Base-by-base conservation (phyloP, 2,888 invertebrate species). In the Philonicus albiceps region DNA sequence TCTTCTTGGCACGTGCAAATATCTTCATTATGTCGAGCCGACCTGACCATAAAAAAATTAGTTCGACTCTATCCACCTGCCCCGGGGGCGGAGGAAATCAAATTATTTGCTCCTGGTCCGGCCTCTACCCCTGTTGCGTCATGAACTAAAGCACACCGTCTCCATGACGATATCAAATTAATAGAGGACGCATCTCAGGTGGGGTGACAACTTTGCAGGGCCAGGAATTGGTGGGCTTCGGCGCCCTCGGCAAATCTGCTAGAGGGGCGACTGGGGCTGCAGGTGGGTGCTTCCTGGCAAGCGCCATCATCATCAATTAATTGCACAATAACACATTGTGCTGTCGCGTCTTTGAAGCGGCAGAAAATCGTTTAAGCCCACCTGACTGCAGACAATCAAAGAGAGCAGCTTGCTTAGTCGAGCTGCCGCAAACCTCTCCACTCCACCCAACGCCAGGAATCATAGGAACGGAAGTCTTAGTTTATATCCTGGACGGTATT, bases 151-250 rank as follows among this genome's bases (percentile, higher is more conserved):
- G 53, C 11, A 37, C 83, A 19, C 37, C 40, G 83, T 83, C 37
- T 22, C 72, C 83, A 83, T 64, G 55, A 64, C 22, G 55, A 83
- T 83, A 55, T 72, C 83, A 64, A 83, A 83, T 83, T 83, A 83
- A 83, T 83, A 83, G 34, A 83, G 64, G 64, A n/a, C 64, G 34
- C 37, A 64, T 22, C 40, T 43, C 49, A 72, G 74, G 31, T 37
- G 83, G 83, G 83, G 83, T 37, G 72, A 64, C 83, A 72, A 72
- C 83, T 64, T 83, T 37, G 22, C 11, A 83, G 7, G 64, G n/a
- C 31, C 55, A 55, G 4, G 81, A 81, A 55, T 81, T 55, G 40
- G 2, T 19, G 31, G 81, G 83, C 37, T 64, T 83, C 83, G 11
- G 27, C 83, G n/a, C 27, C 80, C 53, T 30, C 30, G 27, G 34